Evolutionary conservation across 2,888 invertebrate species (phyloP), one percentile per base, ranked within the genome.

Genomic region (Noctua comes): DNA sequence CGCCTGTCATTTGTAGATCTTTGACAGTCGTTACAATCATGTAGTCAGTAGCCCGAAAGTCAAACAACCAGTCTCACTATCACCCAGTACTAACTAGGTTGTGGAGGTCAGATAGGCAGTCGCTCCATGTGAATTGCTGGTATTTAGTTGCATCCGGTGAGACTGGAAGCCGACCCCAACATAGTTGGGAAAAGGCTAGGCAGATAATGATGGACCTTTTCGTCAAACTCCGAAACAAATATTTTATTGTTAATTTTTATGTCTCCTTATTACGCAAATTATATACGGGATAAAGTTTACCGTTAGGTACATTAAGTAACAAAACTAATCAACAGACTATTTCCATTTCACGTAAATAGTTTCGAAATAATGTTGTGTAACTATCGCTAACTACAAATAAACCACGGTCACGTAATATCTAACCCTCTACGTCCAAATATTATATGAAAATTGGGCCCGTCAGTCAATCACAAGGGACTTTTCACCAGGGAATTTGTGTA

Each of bases 381-480:
- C 87, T 69, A 84, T 79, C 27, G 54, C 70, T 65, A 57, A 73
- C 81, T 81, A 73, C 36, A 80, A 74, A 76, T 48, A 70, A 36
- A 68, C 48, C 24, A 36, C 77, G 73, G 71, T 76, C 82, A 88
- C 79, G 85, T 77, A 86, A 83, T 75, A 62, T 74, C 65, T 74
- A 64, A 70, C 76, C 76, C 82, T 79, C 81, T 73, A 81, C 76
- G 83, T 76, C 84, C 76, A 86, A 88, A 88, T 88, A 89, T 87
- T 88, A 90, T 87, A 90, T 84, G 77, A 85, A 90, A 90, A 88
- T 88, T 82, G 83, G 73, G 48, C 75, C 86, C 85, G 91, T 88
- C 89, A 88, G 87, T 90, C 90, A 91, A 91, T 91, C 89, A 90
- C 89, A 81, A 90, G 88, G 88, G 90, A 88, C 84, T 86, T 90